These are phyloP conservation scores for Zaprionus davidi DNA, from an alignment of 1,140 invertebrate genomes.

Conservation along the genomic window DNA sequence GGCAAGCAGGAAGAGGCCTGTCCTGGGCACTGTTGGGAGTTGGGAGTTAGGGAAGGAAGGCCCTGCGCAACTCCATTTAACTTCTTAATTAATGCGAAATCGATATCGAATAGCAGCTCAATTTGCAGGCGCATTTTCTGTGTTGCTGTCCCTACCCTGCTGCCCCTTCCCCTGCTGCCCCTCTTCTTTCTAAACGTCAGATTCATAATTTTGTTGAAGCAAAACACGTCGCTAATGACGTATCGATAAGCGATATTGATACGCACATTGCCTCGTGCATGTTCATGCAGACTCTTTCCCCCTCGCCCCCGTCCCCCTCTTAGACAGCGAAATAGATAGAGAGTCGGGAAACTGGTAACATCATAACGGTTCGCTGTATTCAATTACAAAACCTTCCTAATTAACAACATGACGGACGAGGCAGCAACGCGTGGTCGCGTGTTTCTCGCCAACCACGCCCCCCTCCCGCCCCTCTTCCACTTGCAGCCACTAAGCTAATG, in stretches of 20 bases:
- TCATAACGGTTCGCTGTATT: conserved; percentile 32
- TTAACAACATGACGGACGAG: conserved; percentile 41
- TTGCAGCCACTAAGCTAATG: conserved; percentile 31
- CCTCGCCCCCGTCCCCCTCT: background rate
- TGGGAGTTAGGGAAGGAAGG: too few relatives aligned
- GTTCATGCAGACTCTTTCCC: background rate
- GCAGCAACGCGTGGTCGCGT: background rate
- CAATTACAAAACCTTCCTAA: conserved; percentile 47
- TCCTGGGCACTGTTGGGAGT: too few relatives aligned
- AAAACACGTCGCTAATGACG: background rate
- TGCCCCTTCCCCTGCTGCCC: too few relatives aligned
- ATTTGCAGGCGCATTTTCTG: background rate
- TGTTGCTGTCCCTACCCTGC: too few relatives aligned
- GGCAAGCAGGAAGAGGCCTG: background rate
- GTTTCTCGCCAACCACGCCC: background rate
- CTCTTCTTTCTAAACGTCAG: background rate
- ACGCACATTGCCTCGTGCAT: background rate
- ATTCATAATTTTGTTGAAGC: background rate
- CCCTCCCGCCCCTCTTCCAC: background rate
- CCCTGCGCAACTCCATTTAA: background rate
- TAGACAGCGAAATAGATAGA: conserved; percentile 7
- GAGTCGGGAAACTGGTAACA: background rate
- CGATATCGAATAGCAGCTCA: background rate
- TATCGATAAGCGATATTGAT: conserved; percentile 12
- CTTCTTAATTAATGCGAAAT: conserved; percentile 5